Conservation (phyloP, 64 coral and sea anemone species). For the Porites australiensis region DNA sequence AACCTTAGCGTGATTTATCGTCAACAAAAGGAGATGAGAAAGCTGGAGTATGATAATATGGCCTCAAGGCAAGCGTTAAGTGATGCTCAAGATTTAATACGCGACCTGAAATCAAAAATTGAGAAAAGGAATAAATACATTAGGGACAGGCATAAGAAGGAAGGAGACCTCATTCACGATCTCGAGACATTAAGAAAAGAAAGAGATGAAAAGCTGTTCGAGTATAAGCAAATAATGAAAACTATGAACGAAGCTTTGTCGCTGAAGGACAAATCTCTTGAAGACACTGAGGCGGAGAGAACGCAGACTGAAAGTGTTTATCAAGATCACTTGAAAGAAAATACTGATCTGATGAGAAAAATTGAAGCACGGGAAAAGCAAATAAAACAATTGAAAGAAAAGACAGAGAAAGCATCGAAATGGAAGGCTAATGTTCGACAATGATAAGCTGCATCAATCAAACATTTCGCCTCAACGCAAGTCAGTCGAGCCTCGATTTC, state of each 20-base stretch:
- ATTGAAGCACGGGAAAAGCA: slow-evolving; percentile 27
- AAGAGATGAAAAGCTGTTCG: slow-evolving; percentile 36
- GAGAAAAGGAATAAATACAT: slow-evolving; percentile 43
- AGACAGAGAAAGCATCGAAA: slow-evolving; percentile 33
- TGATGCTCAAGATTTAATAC: slow-evolving; percentile 14
- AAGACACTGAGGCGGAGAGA: slow-evolving; percentile 18
- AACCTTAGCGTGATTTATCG: slow-evolving; percentile 40
- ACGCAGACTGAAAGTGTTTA: slow-evolving; percentile 8
- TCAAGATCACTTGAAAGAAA: slow-evolving; percentile 16
- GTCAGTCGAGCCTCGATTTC: too few species aligned
- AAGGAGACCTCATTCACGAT: slow-evolving; percentile 23
- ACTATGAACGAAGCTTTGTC: slow-evolving; percentile 25
- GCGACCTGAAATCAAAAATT: slow-evolving; percentile 18
- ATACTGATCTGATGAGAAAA: slow-evolving; percentile 56
- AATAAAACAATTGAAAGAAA: slow-evolving; percentile 40
- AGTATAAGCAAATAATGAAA: slow-evolving; percentile 28
- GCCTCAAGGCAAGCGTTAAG: slow-evolving; percentile 9
- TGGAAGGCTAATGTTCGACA: slow-evolving; percentile 22
- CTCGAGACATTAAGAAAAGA: slow-evolving; percentile 15
- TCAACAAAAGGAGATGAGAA: slow-evolving; percentile 40
- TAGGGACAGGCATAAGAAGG: slow-evolving; percentile 8
- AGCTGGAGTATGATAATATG: slow-evolving; percentile 35
- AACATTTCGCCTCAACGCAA: too few species aligned
- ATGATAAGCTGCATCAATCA: not conserved
- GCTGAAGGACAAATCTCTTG: not conserved